Conservation (phyloP, 37 sponge, comb jelly and placozoan genomes). For the Mnemiopsis leidyi region DNA sequence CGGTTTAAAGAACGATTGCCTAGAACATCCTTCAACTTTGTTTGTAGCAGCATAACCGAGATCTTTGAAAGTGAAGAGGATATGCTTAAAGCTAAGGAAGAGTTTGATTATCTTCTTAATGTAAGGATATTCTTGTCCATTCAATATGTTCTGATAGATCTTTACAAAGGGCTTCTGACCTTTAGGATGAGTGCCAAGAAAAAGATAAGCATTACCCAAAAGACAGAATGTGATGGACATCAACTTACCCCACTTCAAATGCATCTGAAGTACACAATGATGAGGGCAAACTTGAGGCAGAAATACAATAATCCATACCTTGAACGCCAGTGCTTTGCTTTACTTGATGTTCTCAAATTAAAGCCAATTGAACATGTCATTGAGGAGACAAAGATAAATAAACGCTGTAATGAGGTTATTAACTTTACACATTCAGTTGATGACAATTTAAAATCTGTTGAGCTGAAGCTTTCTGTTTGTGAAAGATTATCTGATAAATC, state of each 20-base stretch:
- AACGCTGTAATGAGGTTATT: not conserved
- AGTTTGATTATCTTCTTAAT: not conserved
- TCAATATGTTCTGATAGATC: not conserved
- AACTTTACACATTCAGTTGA: not conserved
- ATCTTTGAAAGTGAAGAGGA: conserved; percentile 2
- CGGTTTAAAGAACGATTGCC: conserved; percentile 5
- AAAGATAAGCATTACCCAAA: not conserved
- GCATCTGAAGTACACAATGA: conserved; percentile 10
- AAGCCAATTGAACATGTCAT: not conserved
- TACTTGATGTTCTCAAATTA: not conserved
- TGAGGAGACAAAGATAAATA: not conserved
- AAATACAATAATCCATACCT: conserved; percentile 1
- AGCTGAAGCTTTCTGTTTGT: not conserved
- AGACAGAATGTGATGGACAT: not conserved
- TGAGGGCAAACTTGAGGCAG: not conserved
- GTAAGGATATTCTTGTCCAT: not conserved
- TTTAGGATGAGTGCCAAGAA: not conserved
- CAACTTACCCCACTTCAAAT: not conserved
- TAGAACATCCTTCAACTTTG: not conserved
- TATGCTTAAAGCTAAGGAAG: not conserved
- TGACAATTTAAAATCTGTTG: not conserved
- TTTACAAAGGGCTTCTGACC: not conserved
- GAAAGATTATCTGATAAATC: not conserved
- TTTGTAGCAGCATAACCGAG: not conserved
- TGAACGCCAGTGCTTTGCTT: not conserved